Evolutionary conservation across 2,113 vertebrate species (phyloP).

Genomic region (Syngnathoides biaculeatus): DNA sequence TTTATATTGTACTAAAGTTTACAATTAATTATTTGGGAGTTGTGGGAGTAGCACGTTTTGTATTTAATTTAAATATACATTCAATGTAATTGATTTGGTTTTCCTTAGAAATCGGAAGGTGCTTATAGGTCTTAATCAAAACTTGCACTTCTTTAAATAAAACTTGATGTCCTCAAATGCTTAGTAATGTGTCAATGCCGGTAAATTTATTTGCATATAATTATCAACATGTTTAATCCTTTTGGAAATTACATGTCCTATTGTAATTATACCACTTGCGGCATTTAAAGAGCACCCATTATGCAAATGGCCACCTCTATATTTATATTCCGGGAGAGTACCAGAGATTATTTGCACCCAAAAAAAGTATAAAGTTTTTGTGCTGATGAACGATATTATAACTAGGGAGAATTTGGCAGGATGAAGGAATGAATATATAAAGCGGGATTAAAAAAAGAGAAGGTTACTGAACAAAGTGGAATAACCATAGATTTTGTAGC

Average conservation of each 20-base stretch:
- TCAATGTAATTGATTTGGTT: neutral
- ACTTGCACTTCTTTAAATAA: neutral
- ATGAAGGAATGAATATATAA: neutral
- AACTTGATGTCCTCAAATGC: neutral
- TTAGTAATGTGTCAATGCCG: neutral
- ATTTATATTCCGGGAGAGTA: neutral
- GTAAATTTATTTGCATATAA: conserved; percentile 4
- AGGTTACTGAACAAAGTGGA: neutral
- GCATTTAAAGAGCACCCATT: neutral
- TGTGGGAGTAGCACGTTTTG: neutral
- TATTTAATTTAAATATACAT: neutral
- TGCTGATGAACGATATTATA: neutral
- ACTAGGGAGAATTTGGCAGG: neutral
- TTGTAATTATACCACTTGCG: neutral
- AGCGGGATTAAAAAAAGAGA: neutral
- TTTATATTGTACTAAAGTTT: neutral
- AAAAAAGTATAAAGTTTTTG: neutral
- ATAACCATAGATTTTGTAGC: neutral
- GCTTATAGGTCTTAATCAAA: neutral
- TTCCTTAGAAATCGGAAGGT: neutral
- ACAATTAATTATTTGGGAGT: neutral
- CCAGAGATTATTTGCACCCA: neutral
- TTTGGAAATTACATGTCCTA: neutral
- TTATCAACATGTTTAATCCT: conserved; percentile 7
- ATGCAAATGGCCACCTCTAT: neutral